Conservation (phyloP, 2,888 invertebrate species). For the Microplitis manilae region DNA sequence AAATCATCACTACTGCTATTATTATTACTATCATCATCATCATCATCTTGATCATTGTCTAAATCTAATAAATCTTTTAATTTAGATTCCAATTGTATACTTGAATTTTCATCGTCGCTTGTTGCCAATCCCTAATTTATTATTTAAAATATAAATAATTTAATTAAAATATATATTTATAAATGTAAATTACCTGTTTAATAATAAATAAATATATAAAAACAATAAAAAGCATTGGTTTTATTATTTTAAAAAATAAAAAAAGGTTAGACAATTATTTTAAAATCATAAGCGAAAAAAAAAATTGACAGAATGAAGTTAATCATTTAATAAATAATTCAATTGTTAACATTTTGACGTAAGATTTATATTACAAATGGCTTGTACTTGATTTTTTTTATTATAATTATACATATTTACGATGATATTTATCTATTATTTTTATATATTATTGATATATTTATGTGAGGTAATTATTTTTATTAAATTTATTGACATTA, state of each 20-base stretch:
- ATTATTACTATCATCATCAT: neutral
- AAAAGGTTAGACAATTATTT: constrained; percentile 26
- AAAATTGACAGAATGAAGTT: constrained; percentile 33
- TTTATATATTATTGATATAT: constrained; percentile 53
- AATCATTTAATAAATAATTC: constrained; percentile 9
- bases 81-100: constrained; percentile 41
- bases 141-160: constrained; percentile 3
- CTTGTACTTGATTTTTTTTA: constrained; percentile 42
- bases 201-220: constrained; percentile 22
- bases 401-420: constrained; percentile 48
- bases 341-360: constrained; percentile 45
- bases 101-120: constrained; percentile 5
- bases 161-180: neutral
- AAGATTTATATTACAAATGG: constrained; percentile 34
- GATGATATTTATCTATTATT: constrained; percentile 55
- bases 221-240: constrained; percentile 28
- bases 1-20: neutral
- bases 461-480: constrained; percentile 31
- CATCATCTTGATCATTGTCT: neutral
- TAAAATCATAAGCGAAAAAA: neutral
- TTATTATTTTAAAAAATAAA: constrained; percentile 13
- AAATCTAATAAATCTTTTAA: constrained; percentile 43
- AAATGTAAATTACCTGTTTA: constrained; percentile 22
- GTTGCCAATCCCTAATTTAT: constrained; percentile 17
- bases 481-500: neutral